Percentiles rank a stretch among this genome's conserved stretches.
Evolutionary conservation across 2,113 vertebrate genomes (phyloP).

Genomic region (Heterotis niloticus): DNA sequence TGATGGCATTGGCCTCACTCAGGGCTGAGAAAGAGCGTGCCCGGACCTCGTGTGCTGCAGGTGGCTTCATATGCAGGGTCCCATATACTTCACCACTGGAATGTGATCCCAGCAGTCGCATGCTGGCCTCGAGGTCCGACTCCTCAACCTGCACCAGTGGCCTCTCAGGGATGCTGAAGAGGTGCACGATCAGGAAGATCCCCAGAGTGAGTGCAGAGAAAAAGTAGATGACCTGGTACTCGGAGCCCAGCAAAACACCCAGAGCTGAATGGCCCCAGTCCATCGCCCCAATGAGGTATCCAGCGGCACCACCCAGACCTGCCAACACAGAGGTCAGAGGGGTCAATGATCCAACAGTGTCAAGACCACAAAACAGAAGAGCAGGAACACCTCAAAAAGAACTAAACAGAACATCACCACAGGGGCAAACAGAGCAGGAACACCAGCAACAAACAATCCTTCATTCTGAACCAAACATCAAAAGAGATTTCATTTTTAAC

Average conservation of each 20-base stretch:
- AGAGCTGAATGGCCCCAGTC: conserved; percentile 82
- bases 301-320: conserved; percentile 90
- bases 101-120: conserved; percentile 51
- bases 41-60: conserved; percentile 48
- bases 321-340: neutral
- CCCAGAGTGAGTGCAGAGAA: conserved; percentile 78
- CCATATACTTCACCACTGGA: conserved; percentile 58
- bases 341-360: neutral
- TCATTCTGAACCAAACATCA: neutral
- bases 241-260: conserved; percentile 73
- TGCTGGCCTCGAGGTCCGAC: conserved; percentile 24
- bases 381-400: too few species aligned
- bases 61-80: conserved; percentile 59
- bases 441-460: neutral
- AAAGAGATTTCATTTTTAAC: neutral
- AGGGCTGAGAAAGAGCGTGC: conserved; percentile 55
- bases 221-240: conserved; percentile 95
- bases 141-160: conserved; percentile 54
- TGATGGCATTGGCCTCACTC: conserved; percentile 55
- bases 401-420: neutral
- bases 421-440: too few species aligned
- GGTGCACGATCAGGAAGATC: conserved; percentile 74
- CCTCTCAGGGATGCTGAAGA: conserved; percentile 86
- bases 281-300: conserved; percentile 88
- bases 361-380: too few species aligned